Conservation (phyloP, 2,888 invertebrate genomes). For the Drosophila lacicola region DNA sequence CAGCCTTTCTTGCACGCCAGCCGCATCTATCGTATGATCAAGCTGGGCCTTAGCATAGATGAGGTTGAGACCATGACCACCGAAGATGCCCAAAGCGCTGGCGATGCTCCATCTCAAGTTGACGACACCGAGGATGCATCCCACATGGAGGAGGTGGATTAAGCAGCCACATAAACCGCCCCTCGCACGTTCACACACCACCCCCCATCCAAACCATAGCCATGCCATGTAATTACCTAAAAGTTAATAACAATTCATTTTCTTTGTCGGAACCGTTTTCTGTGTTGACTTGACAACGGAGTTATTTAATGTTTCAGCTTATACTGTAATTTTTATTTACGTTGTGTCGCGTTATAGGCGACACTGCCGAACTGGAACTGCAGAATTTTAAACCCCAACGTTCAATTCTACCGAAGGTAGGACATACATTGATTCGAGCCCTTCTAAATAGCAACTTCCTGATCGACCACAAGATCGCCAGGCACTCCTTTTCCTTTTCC, state of each 20-base stretch:
- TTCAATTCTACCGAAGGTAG: too few species aligned
- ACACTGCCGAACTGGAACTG: constrained; percentile 11
- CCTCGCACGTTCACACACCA: constrained; percentile 5
- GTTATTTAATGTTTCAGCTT: constrained; percentile 46
- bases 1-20: constrained; percentile 96
- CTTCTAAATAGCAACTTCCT: too few species aligned
- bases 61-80: constrained; percentile 94
- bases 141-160: constrained; percentile 99
- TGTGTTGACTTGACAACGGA: constrained; percentile 46
- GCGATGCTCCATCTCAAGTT: constrained; percentile 93
- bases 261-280: constrained; percentile 39
- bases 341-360: constrained; percentile 74
- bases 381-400: too few species aligned
- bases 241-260: constrained; percentile 45
- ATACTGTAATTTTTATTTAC: constrained; percentile 50
- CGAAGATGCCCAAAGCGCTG: constrained; percentile 88
- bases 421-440: too few species aligned
- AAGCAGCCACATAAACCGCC: constrained; percentile 85
- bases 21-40: constrained; percentile 99
- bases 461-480: too few species aligned
- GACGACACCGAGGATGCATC: constrained; percentile 96
- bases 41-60: constrained; percentile 98
- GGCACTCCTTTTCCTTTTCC: too few species aligned
- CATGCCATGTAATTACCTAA: constrained; percentile 36
- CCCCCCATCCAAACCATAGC: constrained; percentile 10